Evolutionary conservation across 2,888 invertebrate genomes (phyloP).

Genomic region (Scelioninae gen. 1): DNA sequence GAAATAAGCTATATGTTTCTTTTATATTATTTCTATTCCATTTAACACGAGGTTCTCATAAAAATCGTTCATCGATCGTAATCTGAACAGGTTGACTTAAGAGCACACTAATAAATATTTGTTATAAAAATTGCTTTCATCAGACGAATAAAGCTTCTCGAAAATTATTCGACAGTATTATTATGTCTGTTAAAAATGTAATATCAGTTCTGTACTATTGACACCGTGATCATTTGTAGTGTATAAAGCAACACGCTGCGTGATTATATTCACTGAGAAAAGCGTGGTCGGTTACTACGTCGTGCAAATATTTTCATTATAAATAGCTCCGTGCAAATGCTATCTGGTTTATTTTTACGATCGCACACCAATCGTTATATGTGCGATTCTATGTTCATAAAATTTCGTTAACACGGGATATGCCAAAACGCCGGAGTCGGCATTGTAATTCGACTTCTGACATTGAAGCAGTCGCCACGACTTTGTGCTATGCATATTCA

Average conservation of each 20-base stretch:
- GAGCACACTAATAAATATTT: conserved; percentile 21
- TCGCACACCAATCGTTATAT: conserved; percentile 68
- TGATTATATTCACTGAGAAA: conserved; percentile 63
- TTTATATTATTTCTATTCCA: conserved; percentile 17
- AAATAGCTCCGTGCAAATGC: conserved; percentile 79
- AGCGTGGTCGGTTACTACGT: conserved; percentile 73
- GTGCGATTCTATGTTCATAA: conserved; percentile 55
- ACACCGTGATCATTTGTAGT: conserved; percentile 50
- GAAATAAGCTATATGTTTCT: too few species aligned
- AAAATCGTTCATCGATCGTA: conserved; percentile 16
- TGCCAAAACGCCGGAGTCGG: conserved; percentile 37
- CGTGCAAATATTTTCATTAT: conserved; percentile 83
- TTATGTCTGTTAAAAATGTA: conserved; percentile 52
- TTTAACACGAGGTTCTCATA: conserved; percentile 6
- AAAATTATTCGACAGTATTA: conserved; percentile 42
- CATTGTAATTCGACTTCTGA: conserved; percentile 47
- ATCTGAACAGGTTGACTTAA: conserved; percentile 18
- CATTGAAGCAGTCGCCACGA: conserved; percentile 19
- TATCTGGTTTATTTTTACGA: conserved; percentile 79
- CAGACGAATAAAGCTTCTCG: conserved; percentile 17
- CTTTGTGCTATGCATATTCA: conserved; percentile 24
- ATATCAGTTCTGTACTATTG: conserved; percentile 48
- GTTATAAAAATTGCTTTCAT: conserved; percentile 16
- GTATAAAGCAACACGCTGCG: conserved; percentile 46
- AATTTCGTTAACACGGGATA: conserved; percentile 49